A percentile compares a stretch with the other conserved stretches of the same genome.
Conservation (phyloP, 2,888 invertebrate species). For the Caenorhabditis auriculariae region DNA sequence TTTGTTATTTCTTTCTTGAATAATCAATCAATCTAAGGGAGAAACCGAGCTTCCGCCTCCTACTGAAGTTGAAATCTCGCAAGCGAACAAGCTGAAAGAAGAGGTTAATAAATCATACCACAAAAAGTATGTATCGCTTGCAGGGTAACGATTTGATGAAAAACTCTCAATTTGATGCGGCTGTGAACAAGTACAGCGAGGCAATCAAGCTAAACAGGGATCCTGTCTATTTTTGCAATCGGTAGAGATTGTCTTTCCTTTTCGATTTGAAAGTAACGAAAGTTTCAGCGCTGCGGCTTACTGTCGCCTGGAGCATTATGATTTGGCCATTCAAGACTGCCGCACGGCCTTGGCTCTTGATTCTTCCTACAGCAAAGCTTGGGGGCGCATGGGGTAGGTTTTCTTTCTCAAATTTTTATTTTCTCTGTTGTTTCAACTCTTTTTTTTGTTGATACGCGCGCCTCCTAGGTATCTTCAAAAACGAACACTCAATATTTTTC, state of each 20-base stretch:
- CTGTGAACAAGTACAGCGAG: constrained; percentile 81
- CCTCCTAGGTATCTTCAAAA: no score
- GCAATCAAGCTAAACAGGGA: constrained; percentile 84
- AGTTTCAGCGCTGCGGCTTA: constrained; percentile 82
- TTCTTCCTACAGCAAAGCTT: constrained; percentile 81
- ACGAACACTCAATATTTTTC: no score
- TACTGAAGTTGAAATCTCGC: constrained; percentile 65
- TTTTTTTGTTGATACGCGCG: no score
- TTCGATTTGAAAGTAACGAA: no score
- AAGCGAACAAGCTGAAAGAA: constrained; percentile 83
- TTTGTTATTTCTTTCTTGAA: neutral
- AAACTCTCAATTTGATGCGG: constrained; percentile 76
- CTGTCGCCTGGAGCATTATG: constrained; percentile 82
- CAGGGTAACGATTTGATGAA: constrained; percentile 74
- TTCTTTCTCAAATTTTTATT: neutral
- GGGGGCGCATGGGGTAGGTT: constrained; percentile 58
- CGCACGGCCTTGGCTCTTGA: constrained; percentile 84
- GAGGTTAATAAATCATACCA: constrained; percentile 68
- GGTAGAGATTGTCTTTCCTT: constrained; percentile 61
- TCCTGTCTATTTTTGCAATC: constrained; percentile 93
- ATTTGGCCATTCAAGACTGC: constrained; percentile 85
- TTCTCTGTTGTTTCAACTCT: no score
- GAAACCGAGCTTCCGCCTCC: constrained; percentile 48
- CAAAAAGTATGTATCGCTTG: neutral
- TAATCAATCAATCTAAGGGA: constrained; percentile 17